phyloP scores from a whole-genome alignment of 1,140 invertebrate species.

The Papilio glaucus region DNA sequence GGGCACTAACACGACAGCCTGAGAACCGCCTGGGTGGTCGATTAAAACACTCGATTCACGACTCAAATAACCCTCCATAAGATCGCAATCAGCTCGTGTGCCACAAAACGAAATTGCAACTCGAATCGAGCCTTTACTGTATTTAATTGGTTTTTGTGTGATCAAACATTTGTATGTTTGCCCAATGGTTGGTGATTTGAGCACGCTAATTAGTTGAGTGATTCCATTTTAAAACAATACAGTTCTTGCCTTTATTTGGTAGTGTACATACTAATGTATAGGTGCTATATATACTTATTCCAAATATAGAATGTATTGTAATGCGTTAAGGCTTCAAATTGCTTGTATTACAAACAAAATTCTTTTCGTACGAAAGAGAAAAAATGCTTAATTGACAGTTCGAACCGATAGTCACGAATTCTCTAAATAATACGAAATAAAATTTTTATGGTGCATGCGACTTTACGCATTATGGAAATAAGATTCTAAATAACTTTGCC shows the following conservation, averaged over 20 bases:
- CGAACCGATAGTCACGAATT: slow-evolving; percentile 38
- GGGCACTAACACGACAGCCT: slow-evolving; percentile 32
- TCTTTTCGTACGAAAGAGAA: not conserved
- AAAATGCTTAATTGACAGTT: slow-evolving; percentile 40
- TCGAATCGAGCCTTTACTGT: not conserved
- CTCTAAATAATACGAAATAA: not conserved
- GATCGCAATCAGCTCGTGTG: slow-evolving; percentile 19
- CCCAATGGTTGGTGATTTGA: slow-evolving; percentile 2
- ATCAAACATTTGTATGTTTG: slow-evolving; percentile 36
- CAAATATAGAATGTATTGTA: slow-evolving; percentile 15
- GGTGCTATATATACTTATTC: not conserved
- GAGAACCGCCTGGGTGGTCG: slow-evolving; percentile 48
- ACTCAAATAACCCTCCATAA: slow-evolving; percentile 22
- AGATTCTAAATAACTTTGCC: slow-evolving; percentile 21
- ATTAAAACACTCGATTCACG: slow-evolving; percentile 16
- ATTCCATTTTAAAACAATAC: slow-evolving; percentile 32
- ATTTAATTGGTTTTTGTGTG: slow-evolving; percentile 35
- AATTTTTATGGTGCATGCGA: slow-evolving; percentile 12
- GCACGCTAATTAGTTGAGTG: slow-evolving; percentile 33
- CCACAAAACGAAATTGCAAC: slow-evolving; percentile 18
- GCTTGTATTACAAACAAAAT: not conserved
- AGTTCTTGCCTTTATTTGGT: slow-evolving; percentile 30
- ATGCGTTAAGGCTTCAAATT: slow-evolving; percentile 1
- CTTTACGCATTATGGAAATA: slow-evolving; percentile 35
- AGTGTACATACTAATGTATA: slow-evolving; percentile 11